Base-by-base conservation (phyloP, 2,888 invertebrate genomes). In the Tortrix viridana region DNA sequence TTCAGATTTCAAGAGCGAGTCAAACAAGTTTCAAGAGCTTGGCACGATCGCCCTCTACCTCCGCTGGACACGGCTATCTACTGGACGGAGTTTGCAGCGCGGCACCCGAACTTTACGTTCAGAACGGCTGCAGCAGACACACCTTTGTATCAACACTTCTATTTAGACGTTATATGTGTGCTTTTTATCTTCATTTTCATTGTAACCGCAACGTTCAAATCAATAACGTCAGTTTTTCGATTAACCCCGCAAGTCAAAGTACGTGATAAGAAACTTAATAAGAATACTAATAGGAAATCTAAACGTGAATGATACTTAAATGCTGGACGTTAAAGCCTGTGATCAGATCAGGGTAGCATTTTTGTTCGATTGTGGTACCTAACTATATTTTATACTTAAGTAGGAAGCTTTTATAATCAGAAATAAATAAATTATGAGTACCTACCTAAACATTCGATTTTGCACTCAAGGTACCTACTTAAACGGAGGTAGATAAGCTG, bases 51-150 rank as follows among this genome's bases (percentile, higher is more conserved):
- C 18, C 94, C 94, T 0, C 75, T 93, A 74, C 81, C 93, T 1
- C 92, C 95, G 0, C 73, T 94, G 71, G 93, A 95, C 50, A 93
- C 93, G 0, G 94, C 95, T 1, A 78, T 94, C 12, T 95, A 91
- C 76, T 95, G 95, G 95, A 93, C 94, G 1, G 95, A 95, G 75
- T 94, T 93, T 72, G 93, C 93, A 0, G 93, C 94, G 6, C 86
- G 89, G 60, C 87, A 94, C 70, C 78, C 89, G 7, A 93, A 94
- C 65, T 77, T 84, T 32, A 84, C 80, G 1, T 86, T 92, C 74
- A 86, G 91, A 56, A 86, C 92, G 1, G 86, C 93, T 1, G 93
- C 93, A 1, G 93, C 93, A 0, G 92, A 92, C 63, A 90, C 93
- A 69, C 93, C 94, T 0, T 74, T 86, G 19, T 94, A 94, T 71